Conservation (phyloP, 2,888 invertebrate genomes). For the Napeogenes inachia region DNA sequence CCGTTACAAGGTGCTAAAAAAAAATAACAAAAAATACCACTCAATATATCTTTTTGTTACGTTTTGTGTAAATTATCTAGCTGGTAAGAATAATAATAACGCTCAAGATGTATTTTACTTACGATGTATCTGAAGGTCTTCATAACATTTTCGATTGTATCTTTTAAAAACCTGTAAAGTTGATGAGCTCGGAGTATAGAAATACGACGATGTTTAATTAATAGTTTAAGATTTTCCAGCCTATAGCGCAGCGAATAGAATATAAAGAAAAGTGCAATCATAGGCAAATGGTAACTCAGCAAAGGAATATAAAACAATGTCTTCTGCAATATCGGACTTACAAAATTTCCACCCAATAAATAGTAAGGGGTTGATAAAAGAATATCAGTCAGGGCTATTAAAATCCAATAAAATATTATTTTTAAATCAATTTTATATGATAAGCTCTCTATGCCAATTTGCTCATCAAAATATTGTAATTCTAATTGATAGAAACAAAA, state of each 20-base stretch:
- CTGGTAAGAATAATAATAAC: background rate
- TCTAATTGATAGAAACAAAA: constrained; percentile 2
- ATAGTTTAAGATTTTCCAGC: background rate
- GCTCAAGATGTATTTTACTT: background rate
- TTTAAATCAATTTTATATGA: constrained; percentile 1
- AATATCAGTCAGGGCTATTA: background rate
- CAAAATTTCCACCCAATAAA: too few relatives aligned
- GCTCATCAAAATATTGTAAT: constrained; percentile 1
- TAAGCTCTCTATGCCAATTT: background rate
- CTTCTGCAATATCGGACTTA: background rate
- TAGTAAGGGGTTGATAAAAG: background rate
- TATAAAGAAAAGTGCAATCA: background rate
- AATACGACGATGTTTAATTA: background rate
- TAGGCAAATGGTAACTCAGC: background rate
- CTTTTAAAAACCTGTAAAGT: background rate
- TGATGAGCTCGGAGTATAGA: background rate
- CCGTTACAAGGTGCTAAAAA: background rate
- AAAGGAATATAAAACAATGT: background rate
- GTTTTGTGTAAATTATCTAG: too few relatives aligned
- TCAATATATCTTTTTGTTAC: background rate
- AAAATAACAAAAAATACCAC: background rate
- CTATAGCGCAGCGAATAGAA: background rate
- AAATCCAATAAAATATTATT: background rate
- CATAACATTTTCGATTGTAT: background rate
- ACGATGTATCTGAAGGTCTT: background rate